Base-by-base conservation (phyloP, 2,797 vertebrate species). In the Leuciscus waleckii region DNA sequence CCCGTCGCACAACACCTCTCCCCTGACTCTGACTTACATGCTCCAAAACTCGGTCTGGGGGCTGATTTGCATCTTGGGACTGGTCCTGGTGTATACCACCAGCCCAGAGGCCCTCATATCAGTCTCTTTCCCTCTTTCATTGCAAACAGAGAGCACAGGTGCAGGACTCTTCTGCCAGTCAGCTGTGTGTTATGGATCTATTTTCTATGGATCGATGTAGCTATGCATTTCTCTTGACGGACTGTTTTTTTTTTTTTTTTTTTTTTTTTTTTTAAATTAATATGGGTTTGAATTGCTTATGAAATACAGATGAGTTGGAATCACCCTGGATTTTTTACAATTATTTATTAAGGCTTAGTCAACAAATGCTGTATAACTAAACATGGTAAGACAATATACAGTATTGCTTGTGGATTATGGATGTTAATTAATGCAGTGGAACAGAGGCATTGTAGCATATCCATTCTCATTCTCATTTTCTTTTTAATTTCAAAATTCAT, bases 21-120 rank as follows among this genome's bases (percentile, higher is more conserved):
- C 81, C 80, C 23, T 51, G 74, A 54, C 56, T 71, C 65, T 5
- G 54, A 39, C 14, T 21, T 21, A n/a, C 69, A 69, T 23, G 68
- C 77, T 29, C 11, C 21, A 9, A 37, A 54, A 69, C 75, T 35
- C 51, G 8, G 6, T n/a, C 6, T 73, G 71, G 79, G 85, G 56
- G 58, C 68, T 69, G 74, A 70, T 81, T 23, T 69, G 63, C 9
- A 71, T 79, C 86, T 74, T 37, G 85, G 79, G 85, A 89, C 32
- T 43, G 11, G 39, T 79, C 6, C 29, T 56, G 23, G 43, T 83
- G 63, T 6, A 21, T 77, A 77, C 79, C 83, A 79, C 46, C 8
- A 2, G 35, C 84, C 39, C 79, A 58, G 49, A 51, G 75, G 75
- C 75, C 83, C 63, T 61, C n/a, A 8, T 21, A 43, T 35, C 83